phyloP scores from a whole-genome alignment of 2,888 invertebrate genomes.

The Acrobasis consociella region DNA sequence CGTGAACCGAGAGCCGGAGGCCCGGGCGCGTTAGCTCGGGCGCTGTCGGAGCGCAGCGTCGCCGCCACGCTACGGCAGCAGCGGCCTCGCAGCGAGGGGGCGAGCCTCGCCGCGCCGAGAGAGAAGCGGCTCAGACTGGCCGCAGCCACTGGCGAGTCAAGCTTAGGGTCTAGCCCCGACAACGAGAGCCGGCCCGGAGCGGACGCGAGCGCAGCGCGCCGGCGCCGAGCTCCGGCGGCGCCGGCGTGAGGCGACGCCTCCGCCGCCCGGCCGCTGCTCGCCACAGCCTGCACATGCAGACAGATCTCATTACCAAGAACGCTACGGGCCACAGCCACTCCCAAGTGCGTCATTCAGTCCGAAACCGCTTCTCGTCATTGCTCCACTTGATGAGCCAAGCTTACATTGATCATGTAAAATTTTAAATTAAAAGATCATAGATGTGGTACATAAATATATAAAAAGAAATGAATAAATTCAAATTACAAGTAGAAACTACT shows the following conservation, averaged over 20 bases:
- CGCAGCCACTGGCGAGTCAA: conserved; percentile 59
- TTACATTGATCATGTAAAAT: conserved; percentile 10
- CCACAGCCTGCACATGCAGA: conserved; percentile 80
- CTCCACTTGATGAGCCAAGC: conserved; percentile 24
- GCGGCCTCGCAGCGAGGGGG: conserved; percentile 40
- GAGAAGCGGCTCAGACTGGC: conserved; percentile 78
- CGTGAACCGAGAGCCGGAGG: conserved; percentile 51
- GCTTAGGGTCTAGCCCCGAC: conserved; percentile 69
- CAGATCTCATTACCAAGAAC: conserved; percentile 56
- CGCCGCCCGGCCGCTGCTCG: conserved; percentile 62
- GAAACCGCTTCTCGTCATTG: conserved; percentile 67
- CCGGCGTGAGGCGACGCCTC: conserved; percentile 58
- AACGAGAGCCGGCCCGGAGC: conserved; percentile 65
- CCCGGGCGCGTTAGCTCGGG: conserved; percentile 37
- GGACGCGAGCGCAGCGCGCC: conserved; percentile 46
- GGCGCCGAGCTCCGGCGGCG: conserved; percentile 57
- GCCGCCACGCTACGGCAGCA: conserved; percentile 36
- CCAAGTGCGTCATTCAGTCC: conserved; percentile 51
- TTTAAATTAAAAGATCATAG: conserved; percentile 16
- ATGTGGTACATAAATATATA: conserved; percentile 25
- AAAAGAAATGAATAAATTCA: conserved; percentile 23
- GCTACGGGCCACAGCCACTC: conserved; percentile 43
- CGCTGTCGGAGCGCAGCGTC: conserved; percentile 35
- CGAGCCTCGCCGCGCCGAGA: conserved; percentile 50
- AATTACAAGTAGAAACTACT: conserved; percentile 4